Evolutionary conservation across 30 jellyfish, hydroid and myxozoan genomes (phyloP), one percentile per base, ranked within the genome.

Genomic region (Pelagia noctiluca): DNA sequence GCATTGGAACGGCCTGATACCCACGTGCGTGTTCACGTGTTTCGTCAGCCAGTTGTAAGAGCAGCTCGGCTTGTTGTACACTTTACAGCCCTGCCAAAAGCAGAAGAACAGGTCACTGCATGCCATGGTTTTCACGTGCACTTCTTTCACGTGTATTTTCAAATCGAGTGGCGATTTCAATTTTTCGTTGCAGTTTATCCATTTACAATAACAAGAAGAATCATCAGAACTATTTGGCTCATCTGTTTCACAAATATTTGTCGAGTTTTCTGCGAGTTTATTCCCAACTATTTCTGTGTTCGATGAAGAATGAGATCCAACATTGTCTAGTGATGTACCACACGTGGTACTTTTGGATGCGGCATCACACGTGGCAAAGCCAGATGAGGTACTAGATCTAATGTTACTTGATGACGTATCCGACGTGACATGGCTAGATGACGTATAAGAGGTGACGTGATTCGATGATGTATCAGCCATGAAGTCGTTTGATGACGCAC

Each of bases 41-140:
- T 87, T 92, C 18, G 76, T 80, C 0, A 92, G 89, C 98, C 98
- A 92, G 32, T 86, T 92, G 63, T 80, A 74, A 21, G 98, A 92
- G 48, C 96, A 67, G 25, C 97, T 87, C 30, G 98, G 98, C 67
- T 82, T 91, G 65, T 92, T 92, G 36, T 78, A 86, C 7, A 92
- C 95, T 65, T 84, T 79, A 60, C 98, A 92, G 46, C 92, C 89
- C 50, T 84, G 35, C 98, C 98, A 92, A 29, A 92, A 80, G 85
- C 98, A 92, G 47, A 82, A 72, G 84, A 86, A 92, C 63, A 82
- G 50, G 57, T 73, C 95, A 50, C 89, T 87, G n/a, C 84, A 86
- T 16, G 86, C 84, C 88, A 76, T 75, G 4, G 91, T 52, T 33
- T 71, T 72, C 48, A 92, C 86, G 62, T 92, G 98, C 8, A 52